A percentile compares a stretch with the other conserved stretches of the same genome.
Conservation (phyloP, 2,888 invertebrate genomes). For the Apamea epomidion region DNA sequence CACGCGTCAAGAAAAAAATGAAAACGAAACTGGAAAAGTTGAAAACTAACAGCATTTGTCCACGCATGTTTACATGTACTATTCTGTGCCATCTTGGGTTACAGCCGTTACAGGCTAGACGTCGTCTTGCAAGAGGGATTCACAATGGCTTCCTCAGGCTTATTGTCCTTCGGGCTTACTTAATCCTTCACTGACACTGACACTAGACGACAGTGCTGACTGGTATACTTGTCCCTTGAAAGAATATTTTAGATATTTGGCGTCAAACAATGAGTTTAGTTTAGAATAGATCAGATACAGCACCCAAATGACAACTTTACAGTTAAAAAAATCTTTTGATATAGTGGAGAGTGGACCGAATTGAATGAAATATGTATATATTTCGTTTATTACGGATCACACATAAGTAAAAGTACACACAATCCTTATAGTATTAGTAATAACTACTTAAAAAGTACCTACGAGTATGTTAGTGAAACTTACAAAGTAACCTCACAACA, state of each 20-base stretch:
- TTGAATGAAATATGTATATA: too few relatives aligned
- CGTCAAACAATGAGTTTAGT: background rate
- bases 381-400: too few relatives aligned
- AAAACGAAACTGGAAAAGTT: background rate
- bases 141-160: conserved; percentile 23
- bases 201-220: background rate
- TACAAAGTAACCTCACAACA: too few relatives aligned
- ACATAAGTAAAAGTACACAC: too few relatives aligned
- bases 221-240: background rate
- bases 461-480: too few relatives aligned
- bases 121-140: conserved; percentile 7
- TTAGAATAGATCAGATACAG: too few relatives aligned
- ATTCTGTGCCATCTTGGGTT: conserved; percentile 22
- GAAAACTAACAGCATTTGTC: background rate
- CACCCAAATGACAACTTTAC: background rate
- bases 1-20: too few relatives aligned
- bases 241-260: background rate
- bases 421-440: too few relatives aligned
- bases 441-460: too few relatives aligned
- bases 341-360: too few relatives aligned
- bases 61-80: background rate
- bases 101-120: background rate
- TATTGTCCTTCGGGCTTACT: background rate
- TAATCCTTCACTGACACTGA: background rate
- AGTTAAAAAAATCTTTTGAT: background rate